Evolutionary conservation across 2,113 vertebrate species (phyloP).

Genomic region (Cochlearius cochlearius): DNA sequence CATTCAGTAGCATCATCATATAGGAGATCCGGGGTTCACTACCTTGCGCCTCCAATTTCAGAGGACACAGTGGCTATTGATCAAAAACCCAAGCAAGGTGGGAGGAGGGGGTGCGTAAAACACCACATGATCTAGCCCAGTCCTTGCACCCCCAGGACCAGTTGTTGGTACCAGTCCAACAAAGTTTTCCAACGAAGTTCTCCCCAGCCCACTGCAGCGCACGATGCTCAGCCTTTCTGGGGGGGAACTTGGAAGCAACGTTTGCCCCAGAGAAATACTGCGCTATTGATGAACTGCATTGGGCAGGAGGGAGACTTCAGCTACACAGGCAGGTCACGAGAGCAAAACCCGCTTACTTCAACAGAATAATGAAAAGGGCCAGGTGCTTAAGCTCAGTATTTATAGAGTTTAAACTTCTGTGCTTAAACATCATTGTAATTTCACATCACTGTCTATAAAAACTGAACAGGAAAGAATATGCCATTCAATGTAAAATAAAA

Average conservation of each 20-base stretch:
- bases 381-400: background rate
- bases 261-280: background rate
- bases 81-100: background rate
- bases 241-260: background rate
- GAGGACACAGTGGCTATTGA: background rate
- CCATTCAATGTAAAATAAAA: background rate
- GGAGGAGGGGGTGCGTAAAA: background rate
- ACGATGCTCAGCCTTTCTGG: background rate
- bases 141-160: background rate
- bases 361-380: background rate
- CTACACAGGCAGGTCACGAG: background rate
- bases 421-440: background rate
- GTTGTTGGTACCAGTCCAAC: fast-evolving
- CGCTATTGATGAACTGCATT: background rate
- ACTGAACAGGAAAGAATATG: background rate
- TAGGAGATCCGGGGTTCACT: background rate
- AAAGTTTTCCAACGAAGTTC: background rate
- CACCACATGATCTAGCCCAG: background rate
- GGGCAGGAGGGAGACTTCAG: background rate
- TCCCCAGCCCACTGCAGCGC: background rate
- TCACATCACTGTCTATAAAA: background rate
- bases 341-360: background rate
- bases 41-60: background rate
- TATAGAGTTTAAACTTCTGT: background rate
- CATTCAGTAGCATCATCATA: background rate